A percentile compares a stretch with the other conserved stretches of the same genome.
These are phyloP conservation scores for Nomada flava DNA, from an alignment of 2,888 invertebrate species.

Conservation along the genomic window DNA sequence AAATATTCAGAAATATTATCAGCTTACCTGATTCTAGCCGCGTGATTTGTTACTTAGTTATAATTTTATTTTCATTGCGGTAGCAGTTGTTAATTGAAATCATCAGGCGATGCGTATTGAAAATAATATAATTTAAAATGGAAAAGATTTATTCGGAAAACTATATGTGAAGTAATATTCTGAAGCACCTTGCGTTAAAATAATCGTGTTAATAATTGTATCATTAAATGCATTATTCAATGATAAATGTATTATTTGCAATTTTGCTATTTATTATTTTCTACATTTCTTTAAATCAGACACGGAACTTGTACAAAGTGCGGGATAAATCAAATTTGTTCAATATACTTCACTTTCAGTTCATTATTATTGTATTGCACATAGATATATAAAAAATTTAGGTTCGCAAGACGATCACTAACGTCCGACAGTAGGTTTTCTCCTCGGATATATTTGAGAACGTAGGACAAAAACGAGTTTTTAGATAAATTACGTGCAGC, in stretches of 20 bases:
- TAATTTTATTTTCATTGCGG: neutral
- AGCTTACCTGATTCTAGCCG: neutral
- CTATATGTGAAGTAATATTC: too few species aligned
- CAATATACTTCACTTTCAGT: neutral
- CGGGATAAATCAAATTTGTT: neutral
- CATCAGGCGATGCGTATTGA: too few species aligned
- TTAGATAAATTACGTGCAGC: conserved; percentile 34
- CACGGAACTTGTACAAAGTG: neutral
- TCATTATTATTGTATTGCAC: neutral
- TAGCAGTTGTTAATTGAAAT: neutral
- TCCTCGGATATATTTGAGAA: neutral
- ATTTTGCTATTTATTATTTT: neutral
- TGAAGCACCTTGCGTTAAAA: too few species aligned
- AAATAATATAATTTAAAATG: neutral
- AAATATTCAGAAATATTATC: conserved; percentile 81
- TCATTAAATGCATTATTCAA: too few species aligned
- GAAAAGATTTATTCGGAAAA: too few species aligned
- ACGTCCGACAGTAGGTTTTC: conserved; percentile 11
- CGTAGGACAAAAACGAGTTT: conserved; percentile 18
- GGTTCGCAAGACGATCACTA: conserved; percentile 3
- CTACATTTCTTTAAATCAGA: neutral
- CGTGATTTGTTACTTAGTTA: neutral
- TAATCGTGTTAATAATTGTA: too few species aligned
- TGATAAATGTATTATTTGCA: neutral
- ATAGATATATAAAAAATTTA: neutral